Percentiles rank a stretch among this genome's conserved stretches.
phyloP scores from a whole-genome alignment of 2,888 invertebrate species.

The Agrilus mali region DNA sequence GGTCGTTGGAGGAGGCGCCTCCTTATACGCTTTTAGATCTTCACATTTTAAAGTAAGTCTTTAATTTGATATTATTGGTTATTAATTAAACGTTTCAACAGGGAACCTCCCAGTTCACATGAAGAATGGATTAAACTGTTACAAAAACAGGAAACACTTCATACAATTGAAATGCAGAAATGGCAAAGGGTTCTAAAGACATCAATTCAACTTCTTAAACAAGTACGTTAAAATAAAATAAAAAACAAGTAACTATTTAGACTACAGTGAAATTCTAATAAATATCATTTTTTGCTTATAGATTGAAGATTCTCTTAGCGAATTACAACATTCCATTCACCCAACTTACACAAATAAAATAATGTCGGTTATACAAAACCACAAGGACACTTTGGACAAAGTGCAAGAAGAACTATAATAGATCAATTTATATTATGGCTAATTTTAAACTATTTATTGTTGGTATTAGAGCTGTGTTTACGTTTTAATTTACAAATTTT shows the following conservation, averaged over 20 bases:
- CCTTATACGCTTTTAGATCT: constrained; percentile 39
- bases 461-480: too few species aligned
- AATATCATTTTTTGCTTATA: constrained; percentile 32
- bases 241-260: constrained; percentile 7
- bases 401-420: constrained; percentile 10
- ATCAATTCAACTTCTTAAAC: constrained; percentile 57
- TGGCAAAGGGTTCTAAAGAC: constrained; percentile 68
- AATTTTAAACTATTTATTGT: not conserved
- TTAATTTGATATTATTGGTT: not conserved
- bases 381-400: constrained; percentile 16
- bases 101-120: constrained; percentile 58
- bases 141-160: constrained; percentile 68
- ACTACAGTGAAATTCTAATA: not conserved
- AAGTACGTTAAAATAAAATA: constrained; percentile 39
- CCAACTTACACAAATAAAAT: constrained; percentile 41
- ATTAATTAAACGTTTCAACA: constrained; percentile 21
- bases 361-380: constrained; percentile 34
- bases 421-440: not conserved
- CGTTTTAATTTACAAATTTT: too few species aligned
- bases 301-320: constrained; percentile 68
- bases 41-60: constrained; percentile 37
- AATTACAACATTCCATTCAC: constrained; percentile 51
- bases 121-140: constrained; percentile 73
- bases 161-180: constrained; percentile 67
- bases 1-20: constrained; percentile 52